Evolutionary conservation across 1,140 invertebrate species (phyloP).

Genomic region (Argopecten irradians): DNA sequence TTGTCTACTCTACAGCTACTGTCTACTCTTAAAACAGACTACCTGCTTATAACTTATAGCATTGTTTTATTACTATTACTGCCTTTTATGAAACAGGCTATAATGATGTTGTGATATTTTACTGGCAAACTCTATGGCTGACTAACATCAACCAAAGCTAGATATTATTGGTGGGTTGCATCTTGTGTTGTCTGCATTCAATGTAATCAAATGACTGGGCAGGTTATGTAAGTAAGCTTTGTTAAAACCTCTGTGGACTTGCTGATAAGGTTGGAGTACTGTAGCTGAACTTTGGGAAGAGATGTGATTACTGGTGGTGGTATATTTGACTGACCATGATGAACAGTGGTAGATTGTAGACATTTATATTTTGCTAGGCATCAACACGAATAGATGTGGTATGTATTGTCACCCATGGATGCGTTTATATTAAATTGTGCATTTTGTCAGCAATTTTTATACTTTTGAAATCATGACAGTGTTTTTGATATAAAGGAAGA

Average conservation of each 20-base stretch:
- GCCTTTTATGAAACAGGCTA: background rate
- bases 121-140: background rate
- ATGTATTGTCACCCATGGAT: conserved; percentile 8
- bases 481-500: background rate
- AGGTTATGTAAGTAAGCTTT: too few relatives aligned
- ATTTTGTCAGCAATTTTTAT: background rate
- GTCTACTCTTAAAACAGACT: too few relatives aligned
- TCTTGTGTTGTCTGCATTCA: background rate
- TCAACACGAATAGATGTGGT: conserved; percentile 10
- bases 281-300: background rate
- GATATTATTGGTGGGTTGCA: background rate
- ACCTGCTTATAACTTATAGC: too few relatives aligned
- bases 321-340: background rate
- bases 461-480: background rate
- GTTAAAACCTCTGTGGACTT: too few relatives aligned
- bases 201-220: background rate
- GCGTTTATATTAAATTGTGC: background rate
- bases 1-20: too few relatives aligned
- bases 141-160: background rate
- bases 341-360: background rate
- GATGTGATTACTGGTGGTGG: background rate
- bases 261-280: too few relatives aligned
- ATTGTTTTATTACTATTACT: too few relatives aligned
- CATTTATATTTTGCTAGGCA: conserved; percentile 2
- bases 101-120: background rate